Evolutionary conservation across 2,113 vertebrate genomes (phyloP), one percentile per base, ranked within the genome.

Genomic region (Ivindomyrus marchei): DNA sequence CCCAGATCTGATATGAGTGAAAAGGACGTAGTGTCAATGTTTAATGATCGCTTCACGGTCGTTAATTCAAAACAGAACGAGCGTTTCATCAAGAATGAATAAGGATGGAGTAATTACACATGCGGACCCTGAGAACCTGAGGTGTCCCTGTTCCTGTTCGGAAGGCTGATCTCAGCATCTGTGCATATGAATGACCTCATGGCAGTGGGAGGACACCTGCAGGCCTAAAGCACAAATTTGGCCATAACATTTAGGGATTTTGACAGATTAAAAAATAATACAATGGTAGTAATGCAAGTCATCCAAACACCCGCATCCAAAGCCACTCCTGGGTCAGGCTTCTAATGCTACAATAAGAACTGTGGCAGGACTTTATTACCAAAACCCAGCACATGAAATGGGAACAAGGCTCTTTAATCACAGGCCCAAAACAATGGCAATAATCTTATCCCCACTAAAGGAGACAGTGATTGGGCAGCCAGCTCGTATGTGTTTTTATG

Each of bases 161-260:
- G 70, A 42, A 90, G 92, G 93, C 62, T 92, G 89, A 91, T 90
- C 10, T 93, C 93, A n/a, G 8, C 21, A 4, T 46, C 39, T 46
- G 42, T 31, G 42, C 80, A 3, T 46, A 21, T 46, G 45, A 46
- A 45, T 39, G 42, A 46, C 42, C 15, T 4, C 24, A 11, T 46
- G 83, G 5, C 36, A 39, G 15, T 77, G 3, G 0, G 4, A 7
- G 70, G 31, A 39, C 39, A 39, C 10, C 31, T 77, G 11, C 10
- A 5, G 5, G 36, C 70, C 36, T 77, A 39, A 77, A 77, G 36
- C 70, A 77, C 15, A 5, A 74, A 74, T 74, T 74, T 74, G 27
- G 31, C 66, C 58, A 62, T 24, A 74, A 74, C 4, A 77, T 39
- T 39, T 77, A 36, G 15, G 70, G 27, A 1, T 19, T 77, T 39